These are phyloP conservation scores for Pachypsylla venusta DNA, from an alignment of 1,140 invertebrate species.

Conservation along the genomic window DNA sequence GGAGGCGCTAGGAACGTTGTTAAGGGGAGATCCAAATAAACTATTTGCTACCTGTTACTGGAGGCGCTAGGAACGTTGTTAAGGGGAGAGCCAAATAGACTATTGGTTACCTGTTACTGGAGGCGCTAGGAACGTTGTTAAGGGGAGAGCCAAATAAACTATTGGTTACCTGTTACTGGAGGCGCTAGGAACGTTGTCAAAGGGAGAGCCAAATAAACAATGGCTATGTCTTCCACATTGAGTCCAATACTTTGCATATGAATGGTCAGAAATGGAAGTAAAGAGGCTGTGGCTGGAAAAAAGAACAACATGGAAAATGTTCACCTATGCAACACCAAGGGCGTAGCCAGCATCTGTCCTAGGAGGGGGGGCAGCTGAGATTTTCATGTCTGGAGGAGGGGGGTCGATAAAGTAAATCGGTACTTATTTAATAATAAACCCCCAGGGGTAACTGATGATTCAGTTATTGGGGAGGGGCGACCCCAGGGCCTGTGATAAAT, in stretches of 20 bases:
- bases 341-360: too few species aligned
- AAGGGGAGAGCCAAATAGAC: conserved; percentile 68
- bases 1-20: conserved; percentile 62
- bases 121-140: conserved; percentile 62
- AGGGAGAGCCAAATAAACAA: conserved; percentile 66
- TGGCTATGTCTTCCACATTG: conserved; percentile 63
- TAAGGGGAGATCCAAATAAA: conserved; percentile 63
- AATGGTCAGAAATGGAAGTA: conserved; percentile 67
- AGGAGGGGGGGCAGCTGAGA: too few species aligned
- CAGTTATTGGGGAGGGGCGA: too few species aligned
- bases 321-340: too few species aligned
- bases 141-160: conserved; percentile 56
- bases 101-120: conserved; percentile 48
- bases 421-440: too few species aligned
- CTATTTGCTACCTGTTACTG: conserved; percentile 56
- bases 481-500: too few species aligned
- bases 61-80: conserved; percentile 60
- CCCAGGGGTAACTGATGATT: too few species aligned
- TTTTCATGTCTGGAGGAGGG: too few species aligned
- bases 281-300: conserved; percentile 52
- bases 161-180: conserved; percentile 50
- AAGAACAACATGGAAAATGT: too few species aligned
- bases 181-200: conserved; percentile 65
- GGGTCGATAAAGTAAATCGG: too few species aligned
- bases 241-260: conserved; percentile 78